Conservation (phyloP, 2,797 vertebrate genomes). For the Sebastes matsubarae region DNA sequence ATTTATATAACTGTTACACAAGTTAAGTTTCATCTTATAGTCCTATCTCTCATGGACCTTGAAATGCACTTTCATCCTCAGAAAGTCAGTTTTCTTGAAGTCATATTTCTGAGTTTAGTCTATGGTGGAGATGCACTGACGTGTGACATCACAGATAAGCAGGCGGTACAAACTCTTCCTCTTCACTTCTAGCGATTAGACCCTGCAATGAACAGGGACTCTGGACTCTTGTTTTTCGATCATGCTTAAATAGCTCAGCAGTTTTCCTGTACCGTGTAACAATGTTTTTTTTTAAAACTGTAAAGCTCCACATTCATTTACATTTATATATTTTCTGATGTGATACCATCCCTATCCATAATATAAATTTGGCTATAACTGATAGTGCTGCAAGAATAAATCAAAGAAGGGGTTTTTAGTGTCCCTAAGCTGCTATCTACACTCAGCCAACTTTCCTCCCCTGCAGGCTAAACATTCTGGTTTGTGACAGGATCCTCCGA, state of each 20-base stretch:
- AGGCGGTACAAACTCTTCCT: constrained; percentile 26
- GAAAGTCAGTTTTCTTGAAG: neutral
- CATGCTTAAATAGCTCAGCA: constrained; percentile 7
- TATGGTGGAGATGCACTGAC: constrained; percentile 28
- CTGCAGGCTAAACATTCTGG: constrained; percentile 32
- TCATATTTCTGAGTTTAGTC: neutral
- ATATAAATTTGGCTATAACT: neutral
- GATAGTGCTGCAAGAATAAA: neutral
- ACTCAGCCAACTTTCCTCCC: constrained; percentile 21
- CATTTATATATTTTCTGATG: neutral
- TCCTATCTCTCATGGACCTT: neutral
- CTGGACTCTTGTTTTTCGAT: constrained; percentile 48
- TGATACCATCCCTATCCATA: neutral
- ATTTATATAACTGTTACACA: neutral
- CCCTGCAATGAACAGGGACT: constrained; percentile 42
- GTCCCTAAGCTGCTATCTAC: neutral
- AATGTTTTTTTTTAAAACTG: neutral
- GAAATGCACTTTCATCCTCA: neutral
- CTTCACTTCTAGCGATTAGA: constrained; percentile 1
- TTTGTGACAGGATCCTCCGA: constrained; percentile 33
- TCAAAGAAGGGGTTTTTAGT: neutral
- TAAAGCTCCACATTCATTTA: neutral
- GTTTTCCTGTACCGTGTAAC: neutral
- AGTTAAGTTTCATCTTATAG: neutral
- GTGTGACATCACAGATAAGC: constrained; percentile 47